phyloP scores from a whole-genome alignment of 2,113 vertebrate genomes.

The Hydrolagus affinis region DNA sequence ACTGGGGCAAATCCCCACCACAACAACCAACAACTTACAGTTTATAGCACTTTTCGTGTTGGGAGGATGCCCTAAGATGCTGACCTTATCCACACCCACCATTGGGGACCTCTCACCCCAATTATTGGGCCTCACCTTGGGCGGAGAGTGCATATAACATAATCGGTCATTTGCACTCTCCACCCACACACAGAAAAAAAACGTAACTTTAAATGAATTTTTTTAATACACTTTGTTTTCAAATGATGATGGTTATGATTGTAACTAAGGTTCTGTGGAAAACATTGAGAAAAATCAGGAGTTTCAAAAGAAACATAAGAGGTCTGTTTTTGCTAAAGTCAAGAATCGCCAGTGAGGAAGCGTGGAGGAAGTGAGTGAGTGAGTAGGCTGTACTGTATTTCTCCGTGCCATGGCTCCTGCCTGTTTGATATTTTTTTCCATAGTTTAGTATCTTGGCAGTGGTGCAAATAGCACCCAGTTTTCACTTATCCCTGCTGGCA shows the following conservation, averaged over 20 bases:
- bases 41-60: too few species aligned
- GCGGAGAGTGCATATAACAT: too few species aligned
- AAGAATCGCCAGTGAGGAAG: constrained; percentile 1
- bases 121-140: too few species aligned
- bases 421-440: constrained; percentile 34
- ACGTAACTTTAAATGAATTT: background rate
- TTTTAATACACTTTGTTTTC: background rate
- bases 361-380: constrained; percentile 12
- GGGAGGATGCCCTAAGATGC: too few species aligned
- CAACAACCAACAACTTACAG: too few species aligned
- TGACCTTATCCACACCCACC: too few species aligned
- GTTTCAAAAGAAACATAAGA: background rate
- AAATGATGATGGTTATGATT: background rate
- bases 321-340: background rate
- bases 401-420: background rate
- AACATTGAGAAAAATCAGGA: constrained; percentile 4
- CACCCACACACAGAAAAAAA: background rate
- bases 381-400: background rate
- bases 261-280: background rate
- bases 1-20: too few species aligned
- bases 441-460: constrained; percentile 34
- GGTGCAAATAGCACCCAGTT: constrained; percentile 36
- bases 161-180: too few species aligned
- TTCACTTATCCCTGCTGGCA: constrained; percentile 40
- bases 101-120: too few species aligned